Evolutionary conservation across 2,888 invertebrate genomes (phyloP), one percentile per base, ranked within the genome.

Genomic region (Allacma fusca): DNA sequence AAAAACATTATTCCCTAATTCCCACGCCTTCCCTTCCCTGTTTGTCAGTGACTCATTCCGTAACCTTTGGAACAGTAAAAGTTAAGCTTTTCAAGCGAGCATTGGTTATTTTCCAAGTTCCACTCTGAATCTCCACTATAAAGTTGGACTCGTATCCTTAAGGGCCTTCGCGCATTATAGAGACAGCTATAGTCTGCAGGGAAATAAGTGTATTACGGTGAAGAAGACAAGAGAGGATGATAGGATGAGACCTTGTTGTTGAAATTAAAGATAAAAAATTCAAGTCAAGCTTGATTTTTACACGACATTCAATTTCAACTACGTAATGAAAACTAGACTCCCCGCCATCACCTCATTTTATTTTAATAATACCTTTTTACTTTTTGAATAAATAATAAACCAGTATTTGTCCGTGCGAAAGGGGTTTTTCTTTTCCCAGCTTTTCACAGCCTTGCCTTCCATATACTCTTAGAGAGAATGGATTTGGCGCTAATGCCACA

Each of bases 331-430:
- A 75, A 75, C 65, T 43, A 26, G 75, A 75, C 75, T 75, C 75
- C 75, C 75, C 67, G 68, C 75, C 26, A 68, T 68, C 68, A 75
- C 67, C 68, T 68, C 68, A 75, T 75, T 75, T 75, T 75, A 75
- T 75, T 75, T 75, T 75, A 75, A 75, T 75, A 75, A 75, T 59
- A 68, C 75, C 68, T 57, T 75, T 68, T 68, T 68, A 72, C 28
- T 72, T 72, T 72, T 72, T 72, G 72, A 72, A 72, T 72, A 72
- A 72, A 72, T 72, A 72, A 72, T 72, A 62, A 62, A 62, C 62
- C 23, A 62, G 26, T 62, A 23, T 24, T 62, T 62, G 23, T 62
- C 26, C 62, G 62, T 23, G 62, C 62, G 24, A 62, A 26, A 62
- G 62, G 23, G 62, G 23, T 50, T 50, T 50, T n/a, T 16, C n/a